These are phyloP conservation scores for Tenthredo livida DNA, from an alignment of 2,888 invertebrate species.

Conservation along the genomic window DNA sequence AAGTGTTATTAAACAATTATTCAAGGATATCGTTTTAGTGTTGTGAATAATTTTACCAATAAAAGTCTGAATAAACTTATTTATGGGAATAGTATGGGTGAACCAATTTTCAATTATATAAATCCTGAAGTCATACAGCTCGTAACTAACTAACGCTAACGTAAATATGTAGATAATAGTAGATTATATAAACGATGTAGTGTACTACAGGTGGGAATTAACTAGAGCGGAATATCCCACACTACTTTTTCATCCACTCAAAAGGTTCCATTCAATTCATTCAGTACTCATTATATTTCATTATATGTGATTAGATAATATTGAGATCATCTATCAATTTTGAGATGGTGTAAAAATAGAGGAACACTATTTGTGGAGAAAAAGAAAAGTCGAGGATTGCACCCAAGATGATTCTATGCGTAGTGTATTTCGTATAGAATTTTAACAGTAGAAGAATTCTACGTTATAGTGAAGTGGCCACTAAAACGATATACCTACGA, in stretches of 20 bases:
- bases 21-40: slow-evolving; percentile 27
- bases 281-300: neutral
- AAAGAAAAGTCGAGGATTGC: neutral
- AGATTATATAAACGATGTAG: neutral
- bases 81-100: neutral
- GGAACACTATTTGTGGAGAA: neutral
- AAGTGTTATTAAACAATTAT: slow-evolving; percentile 4
- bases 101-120: neutral
- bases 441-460: neutral
- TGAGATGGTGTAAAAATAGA: neutral
- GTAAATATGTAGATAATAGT: neutral
- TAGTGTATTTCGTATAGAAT: neutral
- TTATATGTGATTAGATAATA: neutral
- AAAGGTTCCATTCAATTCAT: neutral
- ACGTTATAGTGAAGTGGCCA: neutral
- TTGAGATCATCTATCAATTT: neutral
- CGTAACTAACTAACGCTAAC: neutral
- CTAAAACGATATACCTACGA: slow-evolving; percentile 35
- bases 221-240: neutral
- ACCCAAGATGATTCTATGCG: neutral
- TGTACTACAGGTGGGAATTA: neutral
- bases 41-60: neutral
- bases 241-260: neutral
- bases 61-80: neutral
- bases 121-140: neutral